phyloP scores from a whole-genome alignment of 2,888 invertebrate species.

The Mimas tiliae region DNA sequence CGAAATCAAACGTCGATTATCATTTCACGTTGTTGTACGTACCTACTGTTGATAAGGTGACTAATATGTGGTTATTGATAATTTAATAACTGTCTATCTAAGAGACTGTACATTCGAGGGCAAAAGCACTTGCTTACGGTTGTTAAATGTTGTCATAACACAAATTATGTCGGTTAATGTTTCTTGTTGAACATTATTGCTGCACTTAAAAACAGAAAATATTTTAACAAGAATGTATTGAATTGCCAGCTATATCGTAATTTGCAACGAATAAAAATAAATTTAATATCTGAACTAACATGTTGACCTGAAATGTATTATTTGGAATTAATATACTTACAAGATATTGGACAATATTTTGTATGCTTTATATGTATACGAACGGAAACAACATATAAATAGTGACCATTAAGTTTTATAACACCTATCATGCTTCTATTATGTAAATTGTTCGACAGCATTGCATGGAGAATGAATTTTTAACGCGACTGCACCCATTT shows the following conservation, averaged over 20 bases:
- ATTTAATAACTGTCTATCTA: constrained; percentile 29
- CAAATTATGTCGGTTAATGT: constrained; percentile 17
- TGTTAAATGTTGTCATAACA: not conserved
- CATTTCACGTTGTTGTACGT: constrained; percentile 46
- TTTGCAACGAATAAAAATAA: not conserved
- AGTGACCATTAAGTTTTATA: constrained; percentile 23
- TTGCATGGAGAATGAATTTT: constrained; percentile 32
- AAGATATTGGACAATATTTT: constrained; percentile 13
- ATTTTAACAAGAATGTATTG: constrained; percentile 21
- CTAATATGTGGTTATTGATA: constrained; percentile 48
- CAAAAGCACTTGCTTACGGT: constrained; percentile 1
- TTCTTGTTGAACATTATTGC: constrained; percentile 4
- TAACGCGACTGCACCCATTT: constrained; percentile 40
- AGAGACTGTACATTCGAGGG: constrained; percentile 13
- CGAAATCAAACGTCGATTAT: constrained; percentile 57
- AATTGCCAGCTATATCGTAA: constrained; percentile 11
- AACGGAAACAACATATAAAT: constrained; percentile 18
- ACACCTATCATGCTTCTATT: constrained; percentile 13
- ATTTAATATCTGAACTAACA: not conserved
- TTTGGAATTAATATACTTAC: not conserved
- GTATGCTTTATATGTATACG: constrained; percentile 8
- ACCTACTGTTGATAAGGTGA: constrained; percentile 37
- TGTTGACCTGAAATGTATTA: not conserved
- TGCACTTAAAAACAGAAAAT: constrained; percentile 19
- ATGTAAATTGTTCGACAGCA: constrained; percentile 24